A percentile compares a stretch with the other conserved stretches of the same genome.
Conservation (phyloP, 2,797 vertebrate species). For the Myripristis jacobus region DNA sequence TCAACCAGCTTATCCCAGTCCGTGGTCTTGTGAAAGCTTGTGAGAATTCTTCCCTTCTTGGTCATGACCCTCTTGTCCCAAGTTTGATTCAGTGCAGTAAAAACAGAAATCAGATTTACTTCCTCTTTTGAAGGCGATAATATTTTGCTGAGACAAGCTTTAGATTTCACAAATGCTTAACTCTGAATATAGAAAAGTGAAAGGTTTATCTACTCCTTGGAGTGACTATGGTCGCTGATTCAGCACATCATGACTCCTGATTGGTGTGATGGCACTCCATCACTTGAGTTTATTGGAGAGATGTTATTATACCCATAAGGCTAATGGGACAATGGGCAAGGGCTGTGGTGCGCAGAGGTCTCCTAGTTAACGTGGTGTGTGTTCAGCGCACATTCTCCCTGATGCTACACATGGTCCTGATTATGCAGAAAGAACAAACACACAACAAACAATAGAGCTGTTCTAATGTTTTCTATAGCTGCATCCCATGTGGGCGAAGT, state of each 20-base stretch:
- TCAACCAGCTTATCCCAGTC: slow-evolving; percentile 30
- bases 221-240: slow-evolving; percentile 1
- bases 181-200: slow-evolving; percentile 4
- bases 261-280: slow-evolving; percentile 40
- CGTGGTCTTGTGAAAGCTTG: slow-evolving; percentile 3
- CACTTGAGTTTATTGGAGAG: slow-evolving; percentile 48
- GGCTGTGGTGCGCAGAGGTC: slow-evolving; percentile 49
- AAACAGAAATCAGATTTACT: slow-evolving; percentile 40
- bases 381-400: slow-evolving; percentile 59
- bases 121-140: slow-evolving; percentile 15
- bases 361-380: slow-evolving; percentile 45
- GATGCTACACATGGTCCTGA: slow-evolving; percentile 62
- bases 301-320: slow-evolving; percentile 45
- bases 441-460: slow-evolving; percentile 67
- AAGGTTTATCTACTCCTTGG: neutral
- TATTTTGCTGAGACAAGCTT: slow-evolving; percentile 27
- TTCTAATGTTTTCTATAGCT: slow-evolving; percentile 60
- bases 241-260: slow-evolving; percentile 36
- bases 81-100: slow-evolving; percentile 19
- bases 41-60: slow-evolving; percentile 24
- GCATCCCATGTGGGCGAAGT: slow-evolving; percentile 55
- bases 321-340: slow-evolving; percentile 54
- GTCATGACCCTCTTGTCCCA: slow-evolving; percentile 30
- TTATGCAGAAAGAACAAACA: slow-evolving; percentile 67
- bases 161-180: slow-evolving; percentile 15